phyloP scores from a whole-genome alignment of 2,797 vertebrate species.

The Borostomias antarcticus region DNA sequence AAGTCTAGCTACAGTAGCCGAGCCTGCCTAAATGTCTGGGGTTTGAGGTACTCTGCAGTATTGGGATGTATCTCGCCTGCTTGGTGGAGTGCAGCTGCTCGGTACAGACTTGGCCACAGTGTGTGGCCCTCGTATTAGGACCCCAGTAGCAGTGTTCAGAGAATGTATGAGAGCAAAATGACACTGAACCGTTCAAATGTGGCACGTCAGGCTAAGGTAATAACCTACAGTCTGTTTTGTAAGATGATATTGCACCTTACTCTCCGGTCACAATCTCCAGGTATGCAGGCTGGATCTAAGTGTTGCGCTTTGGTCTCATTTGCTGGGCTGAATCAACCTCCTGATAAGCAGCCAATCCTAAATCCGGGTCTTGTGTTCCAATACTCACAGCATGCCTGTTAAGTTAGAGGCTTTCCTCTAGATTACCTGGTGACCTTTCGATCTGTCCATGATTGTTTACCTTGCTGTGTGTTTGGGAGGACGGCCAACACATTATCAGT shows the following conservation, averaged over 20 bases:
- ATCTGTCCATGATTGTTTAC: no score
- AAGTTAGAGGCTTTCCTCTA: no score
- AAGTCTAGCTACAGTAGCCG: background rate
- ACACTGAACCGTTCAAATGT: constrained; percentile 5
- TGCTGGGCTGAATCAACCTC: no score
- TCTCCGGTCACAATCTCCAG: constrained; percentile 24
- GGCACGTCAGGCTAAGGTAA: constrained; percentile 39
- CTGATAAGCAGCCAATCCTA: no score
- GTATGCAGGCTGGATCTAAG: constrained; percentile 8
- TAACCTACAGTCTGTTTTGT: constrained; percentile 26
- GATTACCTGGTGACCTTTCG: no score
- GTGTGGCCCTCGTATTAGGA: background rate
- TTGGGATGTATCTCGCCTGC: constrained; percentile 4
- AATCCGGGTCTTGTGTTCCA: no score
- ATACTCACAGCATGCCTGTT: no score
- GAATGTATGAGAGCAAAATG: constrained; percentile 48
- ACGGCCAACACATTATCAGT: no score
- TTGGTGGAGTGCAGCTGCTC: background rate
- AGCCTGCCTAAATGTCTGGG: constrained; percentile 8
- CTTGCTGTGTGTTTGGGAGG: no score
- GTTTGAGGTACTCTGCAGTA: constrained; percentile 7
- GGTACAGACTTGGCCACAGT: background rate
- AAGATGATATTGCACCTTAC: constrained; percentile 41
- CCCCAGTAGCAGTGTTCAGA: constrained; percentile 37
- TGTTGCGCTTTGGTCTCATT: constrained; percentile 6